These are phyloP conservation scores for Drosophila anceps DNA, from an alignment of 2,888 invertebrate genomes.

Conservation along the genomic window DNA sequence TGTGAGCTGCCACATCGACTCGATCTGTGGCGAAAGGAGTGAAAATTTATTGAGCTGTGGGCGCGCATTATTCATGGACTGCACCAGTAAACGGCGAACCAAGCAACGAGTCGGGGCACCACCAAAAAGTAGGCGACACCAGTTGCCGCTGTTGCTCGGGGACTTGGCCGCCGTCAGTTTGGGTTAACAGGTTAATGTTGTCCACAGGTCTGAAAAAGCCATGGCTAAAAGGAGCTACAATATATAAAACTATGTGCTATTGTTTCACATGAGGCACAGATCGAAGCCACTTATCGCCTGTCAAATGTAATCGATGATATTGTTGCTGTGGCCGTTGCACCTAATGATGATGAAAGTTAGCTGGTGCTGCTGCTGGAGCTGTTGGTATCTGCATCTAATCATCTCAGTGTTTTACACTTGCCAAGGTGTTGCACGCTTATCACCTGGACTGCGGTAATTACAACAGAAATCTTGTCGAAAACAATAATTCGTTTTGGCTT, in stretches of 20 bases:
- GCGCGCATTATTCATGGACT: conserved; percentile 84
- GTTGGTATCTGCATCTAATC: conserved; percentile 58
- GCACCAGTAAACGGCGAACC: conserved; percentile 40
- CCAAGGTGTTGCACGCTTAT: conserved; percentile 68
- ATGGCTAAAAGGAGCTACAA: background rate
- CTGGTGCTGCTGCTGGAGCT: background rate
- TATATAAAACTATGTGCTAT: conserved; percentile 59
- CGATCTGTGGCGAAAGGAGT: conserved; percentile 76
- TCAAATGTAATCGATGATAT: conserved; percentile 66
- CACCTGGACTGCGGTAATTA: conserved; percentile 65
- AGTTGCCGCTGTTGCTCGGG: conserved; percentile 60
- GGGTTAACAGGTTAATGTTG: conserved; percentile 83
- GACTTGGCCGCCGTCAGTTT: conserved; percentile 77
- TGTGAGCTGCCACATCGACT: conserved; percentile 47
- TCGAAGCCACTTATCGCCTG: conserved; percentile 73
- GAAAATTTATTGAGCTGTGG: conserved; percentile 85
- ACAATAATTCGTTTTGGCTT: conserved; percentile 76
- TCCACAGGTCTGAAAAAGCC: conserved; percentile 52
- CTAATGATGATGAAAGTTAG: conserved; percentile 63
- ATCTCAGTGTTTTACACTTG: conserved; percentile 47
- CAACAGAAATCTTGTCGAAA: conserved; percentile 73
- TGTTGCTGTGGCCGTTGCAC: conserved; percentile 46
- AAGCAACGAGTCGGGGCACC: background rate
- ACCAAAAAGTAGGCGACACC: conserved; percentile 77
- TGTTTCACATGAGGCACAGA: conserved; percentile 66